Conservation (phyloP, 2,113 vertebrate genomes). For the Hyla sarda region DNA sequence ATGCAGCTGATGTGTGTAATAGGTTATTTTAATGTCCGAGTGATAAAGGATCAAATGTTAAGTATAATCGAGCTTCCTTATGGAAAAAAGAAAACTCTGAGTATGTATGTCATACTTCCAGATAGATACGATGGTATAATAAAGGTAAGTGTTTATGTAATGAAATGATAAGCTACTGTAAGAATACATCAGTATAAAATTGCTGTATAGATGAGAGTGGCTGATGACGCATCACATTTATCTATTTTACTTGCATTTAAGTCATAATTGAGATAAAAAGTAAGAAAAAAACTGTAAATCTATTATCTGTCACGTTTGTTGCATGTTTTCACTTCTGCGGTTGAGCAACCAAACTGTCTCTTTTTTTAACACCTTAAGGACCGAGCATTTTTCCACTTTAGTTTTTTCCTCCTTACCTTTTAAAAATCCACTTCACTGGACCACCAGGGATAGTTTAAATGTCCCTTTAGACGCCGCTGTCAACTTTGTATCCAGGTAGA, state of each 20-base stretch:
- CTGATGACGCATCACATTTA: not conserved
- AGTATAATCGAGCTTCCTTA: conserved; percentile 13
- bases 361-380: too few relatives aligned
- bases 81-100: conserved; percentile 6
- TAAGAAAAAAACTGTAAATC: too few relatives aligned
- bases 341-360: too few relatives aligned
- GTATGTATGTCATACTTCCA: conserved; percentile 8
- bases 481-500: too few relatives aligned
- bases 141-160: conserved; percentile 9
- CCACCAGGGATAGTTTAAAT: too few relatives aligned
- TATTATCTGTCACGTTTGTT: too few relatives aligned
- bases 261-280: too few relatives aligned
- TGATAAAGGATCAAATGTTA: not conserved
- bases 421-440: too few relatives aligned
- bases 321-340: too few relatives aligned
- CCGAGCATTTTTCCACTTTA: too few relatives aligned
- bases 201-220: not conserved
- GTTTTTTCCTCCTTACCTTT: too few relatives aligned
- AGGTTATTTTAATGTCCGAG: not conserved
- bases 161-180: not conserved
- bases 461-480: too few relatives aligned
- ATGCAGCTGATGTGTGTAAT: not conserved
- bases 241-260: not conserved
- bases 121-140: not conserved
- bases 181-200: not conserved